Conservation (phyloP, 2,797 vertebrate genomes). For the Tinamus major region DNA sequence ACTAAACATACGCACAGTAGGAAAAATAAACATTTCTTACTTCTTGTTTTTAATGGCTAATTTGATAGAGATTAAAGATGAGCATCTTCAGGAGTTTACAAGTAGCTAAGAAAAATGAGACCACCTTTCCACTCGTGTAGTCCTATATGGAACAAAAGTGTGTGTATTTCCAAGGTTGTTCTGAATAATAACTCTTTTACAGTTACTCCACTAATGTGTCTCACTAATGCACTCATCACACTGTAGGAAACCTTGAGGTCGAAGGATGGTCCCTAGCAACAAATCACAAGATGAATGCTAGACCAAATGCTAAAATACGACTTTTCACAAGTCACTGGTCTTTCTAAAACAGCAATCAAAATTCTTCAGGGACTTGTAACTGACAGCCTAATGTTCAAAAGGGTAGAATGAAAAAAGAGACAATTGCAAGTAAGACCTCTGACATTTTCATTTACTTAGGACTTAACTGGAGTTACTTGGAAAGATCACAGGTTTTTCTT, state of each 20-base stretch:
- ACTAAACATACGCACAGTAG: background rate
- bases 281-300: background rate
- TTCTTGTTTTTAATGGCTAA: background rate
- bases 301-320: background rate
- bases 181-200: background rate
- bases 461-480: background rate
- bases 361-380: background rate
- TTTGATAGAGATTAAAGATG: background rate
- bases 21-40: background rate
- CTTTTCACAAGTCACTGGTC: background rate
- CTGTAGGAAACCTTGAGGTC: background rate
- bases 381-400: background rate
- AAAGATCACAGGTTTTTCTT: background rate
- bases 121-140: rapidly evolving
- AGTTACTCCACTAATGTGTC: background rate
- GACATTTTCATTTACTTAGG: background rate
- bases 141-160: rapidly evolving
- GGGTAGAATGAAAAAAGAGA: background rate
- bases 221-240: background rate
- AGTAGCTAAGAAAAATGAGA: background rate
- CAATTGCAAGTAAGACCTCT: background rate
- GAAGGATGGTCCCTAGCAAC: background rate
- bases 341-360: background rate
- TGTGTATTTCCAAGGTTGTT: background rate
- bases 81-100: background rate